Evolutionary conservation across 92 coral and sea anemone genomes (phyloP).

Genomic region (Zoanthus sansibaricus): DNA sequence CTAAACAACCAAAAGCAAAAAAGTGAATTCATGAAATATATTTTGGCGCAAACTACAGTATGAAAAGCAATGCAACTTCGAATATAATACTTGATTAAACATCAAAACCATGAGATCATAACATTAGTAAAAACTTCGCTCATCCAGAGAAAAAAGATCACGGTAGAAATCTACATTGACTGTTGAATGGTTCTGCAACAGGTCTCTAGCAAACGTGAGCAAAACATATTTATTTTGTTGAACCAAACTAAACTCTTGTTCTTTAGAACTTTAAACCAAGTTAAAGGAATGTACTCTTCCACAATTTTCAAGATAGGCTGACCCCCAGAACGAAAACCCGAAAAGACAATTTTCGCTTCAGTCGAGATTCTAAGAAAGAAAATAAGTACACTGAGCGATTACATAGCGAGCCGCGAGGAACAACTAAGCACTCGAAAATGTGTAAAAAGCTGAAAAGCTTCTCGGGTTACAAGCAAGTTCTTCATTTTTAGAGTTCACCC

Average conservation of each 20-base stretch:
- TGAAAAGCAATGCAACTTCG: slow-evolving; percentile 5
- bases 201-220: not conserved
- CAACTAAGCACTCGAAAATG: slow-evolving; percentile 11
- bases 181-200: not conserved
- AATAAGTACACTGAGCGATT: not conserved
- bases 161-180: not conserved
- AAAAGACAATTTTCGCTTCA: slow-evolving; percentile 26
- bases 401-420: not conserved
- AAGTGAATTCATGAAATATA: not conserved
- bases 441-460: slow-evolving; percentile 35
- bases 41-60: slow-evolving; percentile 1
- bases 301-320: not conserved
- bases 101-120: slow-evolving; percentile 46
- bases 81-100: slow-evolving; percentile 9
- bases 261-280: not conserved
- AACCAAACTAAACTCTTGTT: slow-evolving; percentile 1
- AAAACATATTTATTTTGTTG: not conserved
- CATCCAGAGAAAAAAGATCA: slow-evolving; percentile 3
- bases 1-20: not conserved
- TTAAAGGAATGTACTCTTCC: slow-evolving; percentile 30
- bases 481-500: slow-evolving; percentile 25
- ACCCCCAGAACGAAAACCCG: slow-evolving; percentile 24
- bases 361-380: not conserved
- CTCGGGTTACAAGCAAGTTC: slow-evolving; percentile 35
- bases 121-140: slow-evolving; percentile 11